Conservation (phyloP, 2,113 vertebrate species). For the Cheilinus undulatus region DNA sequence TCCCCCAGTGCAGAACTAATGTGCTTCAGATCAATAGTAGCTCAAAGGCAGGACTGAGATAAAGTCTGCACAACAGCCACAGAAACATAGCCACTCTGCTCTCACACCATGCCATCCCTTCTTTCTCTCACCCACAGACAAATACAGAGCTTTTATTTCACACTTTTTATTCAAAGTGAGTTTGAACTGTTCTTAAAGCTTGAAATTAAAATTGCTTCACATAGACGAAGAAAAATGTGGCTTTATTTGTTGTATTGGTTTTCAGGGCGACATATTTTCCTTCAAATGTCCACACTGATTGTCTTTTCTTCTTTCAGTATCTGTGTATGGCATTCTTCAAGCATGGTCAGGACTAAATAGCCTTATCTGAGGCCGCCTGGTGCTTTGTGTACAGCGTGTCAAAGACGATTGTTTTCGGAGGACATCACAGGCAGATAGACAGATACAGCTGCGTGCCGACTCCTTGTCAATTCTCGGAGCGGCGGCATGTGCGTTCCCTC, state of each 20-base stretch:
- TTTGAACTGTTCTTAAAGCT: slow-evolving; percentile 2
- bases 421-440: slow-evolving; percentile 74
- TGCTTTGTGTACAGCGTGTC: slow-evolving; percentile 57
- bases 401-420: slow-evolving; percentile 74
- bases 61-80: slow-evolving; percentile 52
- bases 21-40: slow-evolving; percentile 75
- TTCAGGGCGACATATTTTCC: slow-evolving; percentile 23
- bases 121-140: slow-evolving; percentile 18
- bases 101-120: neutral
- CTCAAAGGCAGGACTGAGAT: slow-evolving; percentile 65
- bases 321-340: slow-evolving; percentile 40
- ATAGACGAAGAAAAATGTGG: slow-evolving; percentile 13
- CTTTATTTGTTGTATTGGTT: slow-evolving; percentile 15
- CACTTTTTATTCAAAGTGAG: slow-evolving; percentile 28
- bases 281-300: slow-evolving; percentile 36
- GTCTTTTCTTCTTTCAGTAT: slow-evolving; percentile 36
- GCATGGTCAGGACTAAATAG: slow-evolving; percentile 56
- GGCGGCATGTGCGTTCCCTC: slow-evolving; percentile 56
- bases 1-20: slow-evolving; percentile 76
- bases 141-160: neutral
- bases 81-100: slow-evolving; percentile 36
- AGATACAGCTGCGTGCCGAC: slow-evolving; percentile 56
- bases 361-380: slow-evolving; percentile 59
- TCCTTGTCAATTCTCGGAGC: slow-evolving; percentile 66
- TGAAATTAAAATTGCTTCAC: slow-evolving; percentile 24